These are phyloP conservation scores for Alaudala cheleensis DNA, from an alignment of 2,113 vertebrate genomes.

Conservation along the genomic window DNA sequence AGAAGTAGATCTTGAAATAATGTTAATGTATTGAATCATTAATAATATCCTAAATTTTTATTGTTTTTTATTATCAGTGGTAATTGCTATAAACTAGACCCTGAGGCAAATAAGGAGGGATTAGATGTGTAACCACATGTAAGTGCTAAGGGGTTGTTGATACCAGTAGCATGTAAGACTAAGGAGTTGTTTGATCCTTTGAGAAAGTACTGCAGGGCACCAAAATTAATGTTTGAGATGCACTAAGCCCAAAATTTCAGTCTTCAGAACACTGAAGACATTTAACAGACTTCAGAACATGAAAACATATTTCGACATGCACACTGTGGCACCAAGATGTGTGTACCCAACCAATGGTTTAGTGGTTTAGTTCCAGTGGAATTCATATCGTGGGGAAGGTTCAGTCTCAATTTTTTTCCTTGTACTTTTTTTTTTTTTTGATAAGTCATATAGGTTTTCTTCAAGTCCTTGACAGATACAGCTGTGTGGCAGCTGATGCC, in stretches of 20 bases:
- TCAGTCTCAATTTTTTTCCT: not conserved
- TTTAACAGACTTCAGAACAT: too few relatives aligned
- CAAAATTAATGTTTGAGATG: not conserved
- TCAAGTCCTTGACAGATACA: not conserved
- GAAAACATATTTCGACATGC: not conserved
- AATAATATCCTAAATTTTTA: not conserved
- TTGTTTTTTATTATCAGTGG: not conserved
- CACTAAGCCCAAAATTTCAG: not conserved
- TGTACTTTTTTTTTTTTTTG: not conserved
- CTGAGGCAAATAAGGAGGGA: not conserved
- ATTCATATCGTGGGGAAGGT: not conserved
- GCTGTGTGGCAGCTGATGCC: rapidly evolving
- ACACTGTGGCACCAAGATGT: not conserved
- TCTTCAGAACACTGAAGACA: not conserved
- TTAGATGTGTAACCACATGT: not conserved
- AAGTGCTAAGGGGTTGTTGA: not conserved
- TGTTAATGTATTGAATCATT: not conserved
- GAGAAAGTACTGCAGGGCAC: not conserved
- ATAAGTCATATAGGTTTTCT: not conserved
- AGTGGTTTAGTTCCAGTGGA: not conserved
- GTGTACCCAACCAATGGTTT: rapidly evolving
- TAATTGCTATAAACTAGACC: not conserved
- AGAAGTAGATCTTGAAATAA: not conserved
- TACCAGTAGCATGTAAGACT: not conserved
- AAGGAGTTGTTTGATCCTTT: not conserved